Base-by-base conservation (phyloP, 2,797 vertebrate genomes). In the Channa striata region DNA sequence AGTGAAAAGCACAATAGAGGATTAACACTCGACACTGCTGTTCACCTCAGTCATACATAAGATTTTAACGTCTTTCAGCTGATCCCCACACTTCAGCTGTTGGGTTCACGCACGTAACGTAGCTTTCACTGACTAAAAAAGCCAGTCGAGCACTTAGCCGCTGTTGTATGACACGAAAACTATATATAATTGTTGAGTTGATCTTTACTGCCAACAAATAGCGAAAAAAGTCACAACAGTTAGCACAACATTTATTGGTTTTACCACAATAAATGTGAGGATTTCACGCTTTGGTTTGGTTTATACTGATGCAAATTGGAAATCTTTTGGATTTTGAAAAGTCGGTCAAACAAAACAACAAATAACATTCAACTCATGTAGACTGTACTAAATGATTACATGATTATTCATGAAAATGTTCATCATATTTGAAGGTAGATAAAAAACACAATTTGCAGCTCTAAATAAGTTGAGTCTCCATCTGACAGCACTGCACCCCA, bases 401-500 rank as follows among this genome's bases (percentile, higher is more conserved):
- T 40, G 9, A 50, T 51, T 40, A 21, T 46, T 53, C 30, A 46
- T 46, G 6, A 59, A 62, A 64, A 52, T n/a, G 12, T 61, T 13
- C 16, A 39, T 34, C 11, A 51, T 8, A 51, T 48, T 63, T 3
- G 2, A 14, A 48, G 47, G 16, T 39, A 3, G 25, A 30, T 30
- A 54, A 34, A 52, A 43, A 68, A 36, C 19, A 3, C 54, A 13
- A 49, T 23, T 51, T 13, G 11, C 20, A 53, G 21, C 21, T 14
- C 12, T 56, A 20, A 42, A 17, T 11, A 34, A 34, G 20, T 43
- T 66, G 16, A 64, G 30, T 44, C 17, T 48, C 50, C 42, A 5
- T 56, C 3, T 11, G 47, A 73, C 23, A 42, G 14, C 2, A 16
- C 3, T 17, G 37, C 9, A 17, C 33, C 59, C 46, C 34, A 17